Evolutionary conservation across 2,113 vertebrate genomes (phyloP).

Genomic region (Halcyon malimbica): DNA sequence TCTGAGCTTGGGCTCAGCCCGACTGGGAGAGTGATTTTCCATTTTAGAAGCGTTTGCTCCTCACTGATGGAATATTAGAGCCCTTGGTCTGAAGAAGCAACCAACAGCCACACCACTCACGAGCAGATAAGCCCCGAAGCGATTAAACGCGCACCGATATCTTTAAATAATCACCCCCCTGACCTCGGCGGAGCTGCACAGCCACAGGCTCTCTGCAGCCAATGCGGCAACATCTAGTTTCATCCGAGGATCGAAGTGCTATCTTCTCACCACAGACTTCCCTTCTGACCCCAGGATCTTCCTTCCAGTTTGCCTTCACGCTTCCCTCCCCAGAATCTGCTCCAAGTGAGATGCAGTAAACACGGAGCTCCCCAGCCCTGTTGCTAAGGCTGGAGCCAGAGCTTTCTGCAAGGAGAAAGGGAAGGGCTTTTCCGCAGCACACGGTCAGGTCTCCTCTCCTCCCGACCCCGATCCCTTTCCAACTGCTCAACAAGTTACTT

Average conservation of each 20-base stretch:
- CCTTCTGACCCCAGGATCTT: neutral
- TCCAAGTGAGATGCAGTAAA: neutral
- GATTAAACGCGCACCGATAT: neutral
- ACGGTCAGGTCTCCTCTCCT: neutral
- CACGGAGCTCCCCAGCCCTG: neutral
- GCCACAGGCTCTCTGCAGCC: neutral
- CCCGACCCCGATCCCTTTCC: neutral
- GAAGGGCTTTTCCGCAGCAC: neutral
- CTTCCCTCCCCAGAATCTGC: neutral
- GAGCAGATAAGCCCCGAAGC: neutral
- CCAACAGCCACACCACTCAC: neutral
- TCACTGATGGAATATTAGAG: neutral
- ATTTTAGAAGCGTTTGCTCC: neutral
- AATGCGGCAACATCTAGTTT: neutral
- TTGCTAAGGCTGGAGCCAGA: neutral
- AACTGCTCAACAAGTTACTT: neutral
- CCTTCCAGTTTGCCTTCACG: neutral
- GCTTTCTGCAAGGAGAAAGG: neutral
- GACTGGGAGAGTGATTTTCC: neutral
- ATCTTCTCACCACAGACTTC: conserved; percentile 28
- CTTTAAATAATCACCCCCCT: neutral
- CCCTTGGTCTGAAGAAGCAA: neutral
- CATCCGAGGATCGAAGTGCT: neutral
- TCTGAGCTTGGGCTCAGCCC: neutral
- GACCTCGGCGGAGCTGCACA: neutral